These are phyloP conservation scores for Rhipidura dahli DNA, from an alignment of 2,113 vertebrate genomes.

Conservation along the genomic window DNA sequence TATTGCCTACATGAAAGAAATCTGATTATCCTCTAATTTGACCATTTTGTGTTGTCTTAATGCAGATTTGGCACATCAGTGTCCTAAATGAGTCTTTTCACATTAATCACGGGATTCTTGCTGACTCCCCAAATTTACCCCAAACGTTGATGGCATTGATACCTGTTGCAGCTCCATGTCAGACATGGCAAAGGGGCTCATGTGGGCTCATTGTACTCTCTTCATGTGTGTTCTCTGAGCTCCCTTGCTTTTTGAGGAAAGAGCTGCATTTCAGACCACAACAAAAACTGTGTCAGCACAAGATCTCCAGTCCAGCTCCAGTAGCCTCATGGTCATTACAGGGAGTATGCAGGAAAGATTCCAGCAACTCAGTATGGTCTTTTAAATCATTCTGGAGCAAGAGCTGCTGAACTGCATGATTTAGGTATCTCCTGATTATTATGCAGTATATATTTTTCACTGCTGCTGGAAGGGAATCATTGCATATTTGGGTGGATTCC, in stretches of 20 bases:
- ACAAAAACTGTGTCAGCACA: neutral
- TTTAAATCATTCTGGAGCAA: conserved; percentile 5
- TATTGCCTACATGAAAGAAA: neutral
- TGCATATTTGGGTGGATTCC: neutral
- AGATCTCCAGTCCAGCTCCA: neutral
- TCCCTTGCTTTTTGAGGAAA: neutral
- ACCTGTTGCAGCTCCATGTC: neutral
- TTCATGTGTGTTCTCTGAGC: neutral
- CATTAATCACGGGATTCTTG: neutral
- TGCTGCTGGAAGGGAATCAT: neutral
- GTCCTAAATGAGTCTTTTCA: neutral
- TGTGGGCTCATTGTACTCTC: accelerated
- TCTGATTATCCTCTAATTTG: neutral
- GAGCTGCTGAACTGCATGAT: conserved; percentile 8
- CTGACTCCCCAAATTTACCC: neutral
- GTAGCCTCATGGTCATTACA: neutral
- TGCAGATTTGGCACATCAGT: neutral
- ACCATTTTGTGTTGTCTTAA: neutral
- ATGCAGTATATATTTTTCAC: neutral
- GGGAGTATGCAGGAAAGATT: neutral
- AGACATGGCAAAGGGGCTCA: neutral
- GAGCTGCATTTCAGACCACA: neutral
- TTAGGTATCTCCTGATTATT: conserved; percentile 36
- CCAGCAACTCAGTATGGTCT: neutral
- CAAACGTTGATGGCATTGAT: neutral